Conservation (phyloP, 2,888 invertebrate genomes). For the Helicoverpa assulta region DNA sequence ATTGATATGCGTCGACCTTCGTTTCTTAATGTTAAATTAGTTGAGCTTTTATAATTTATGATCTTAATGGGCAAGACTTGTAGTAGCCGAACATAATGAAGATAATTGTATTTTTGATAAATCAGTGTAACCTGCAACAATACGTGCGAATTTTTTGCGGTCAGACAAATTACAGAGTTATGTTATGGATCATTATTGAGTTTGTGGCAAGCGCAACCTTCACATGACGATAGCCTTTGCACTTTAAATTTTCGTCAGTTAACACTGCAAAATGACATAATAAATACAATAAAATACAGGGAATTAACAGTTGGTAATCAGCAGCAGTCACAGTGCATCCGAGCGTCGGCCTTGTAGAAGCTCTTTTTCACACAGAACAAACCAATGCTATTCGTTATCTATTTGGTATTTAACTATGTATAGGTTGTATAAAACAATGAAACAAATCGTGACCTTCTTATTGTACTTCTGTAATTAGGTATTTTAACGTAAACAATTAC, state of each 20-base stretch:
- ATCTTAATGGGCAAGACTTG: constrained; percentile 34
- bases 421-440: constrained; percentile 80
- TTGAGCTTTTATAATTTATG: constrained; percentile 65
- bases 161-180: constrained; percentile 47
- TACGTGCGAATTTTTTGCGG: constrained; percentile 49
- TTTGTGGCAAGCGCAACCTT: constrained; percentile 41
- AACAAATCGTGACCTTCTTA: constrained; percentile 82
- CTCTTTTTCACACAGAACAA: constrained; percentile 72
- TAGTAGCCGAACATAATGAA: constrained; percentile 19
- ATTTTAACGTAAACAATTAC: constrained; percentile 73
- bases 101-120: constrained; percentile 40
- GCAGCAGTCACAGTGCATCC: constrained; percentile 44
- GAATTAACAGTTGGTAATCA: constrained; percentile 36
- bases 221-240: constrained; percentile 40
- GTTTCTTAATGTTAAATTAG: constrained; percentile 71
- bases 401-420: constrained; percentile 67
- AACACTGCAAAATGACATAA: constrained; percentile 12
- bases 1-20: constrained; percentile 78
- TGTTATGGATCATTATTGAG: constrained; percentile 44
- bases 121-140: constrained; percentile 24
- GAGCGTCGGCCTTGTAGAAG: constrained; percentile 64
- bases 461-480: constrained; percentile 74
- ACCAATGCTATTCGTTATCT: constrained; percentile 69
- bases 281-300: constrained; percentile 28
- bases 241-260: not conserved